Evolutionary conservation across 2,797 vertebrate genomes (phyloP).

Genomic region (Manis crassicaudata): DNA sequence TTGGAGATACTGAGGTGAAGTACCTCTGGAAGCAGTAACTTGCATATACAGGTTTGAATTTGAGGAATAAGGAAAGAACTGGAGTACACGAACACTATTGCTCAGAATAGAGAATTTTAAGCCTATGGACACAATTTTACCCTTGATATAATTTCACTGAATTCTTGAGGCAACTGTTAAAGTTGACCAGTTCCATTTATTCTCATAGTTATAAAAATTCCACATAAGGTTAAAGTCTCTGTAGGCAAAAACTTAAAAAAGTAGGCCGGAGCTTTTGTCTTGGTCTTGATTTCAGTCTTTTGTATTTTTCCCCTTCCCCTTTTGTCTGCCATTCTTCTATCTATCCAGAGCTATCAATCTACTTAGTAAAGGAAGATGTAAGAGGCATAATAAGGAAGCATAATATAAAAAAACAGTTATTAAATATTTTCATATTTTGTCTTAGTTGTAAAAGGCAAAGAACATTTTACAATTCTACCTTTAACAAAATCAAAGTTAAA

Average conservation of each 20-base stretch:
- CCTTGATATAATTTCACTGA: slow-evolving; percentile 51
- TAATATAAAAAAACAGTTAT: slow-evolving; percentile 40
- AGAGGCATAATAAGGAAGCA: slow-evolving; percentile 18
- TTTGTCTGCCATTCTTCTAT: neutral
- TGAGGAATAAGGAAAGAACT: slow-evolving; percentile 20
- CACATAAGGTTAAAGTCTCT: slow-evolving; percentile 56
- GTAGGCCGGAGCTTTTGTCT: slow-evolving; percentile 7
- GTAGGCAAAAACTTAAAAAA: slow-evolving; percentile 49
- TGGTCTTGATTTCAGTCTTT: neutral
- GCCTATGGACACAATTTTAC: slow-evolving; percentile 51
- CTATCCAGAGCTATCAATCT: neutral
- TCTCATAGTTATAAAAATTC: slow-evolving; percentile 66
- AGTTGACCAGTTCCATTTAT: slow-evolving; percentile 69
- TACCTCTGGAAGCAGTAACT: neutral
- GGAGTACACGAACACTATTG: neutral
- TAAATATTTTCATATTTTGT: slow-evolving; percentile 44
- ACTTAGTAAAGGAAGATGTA: slow-evolving; percentile 47
- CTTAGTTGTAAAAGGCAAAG: slow-evolving; percentile 54
- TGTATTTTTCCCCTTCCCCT: neutral
- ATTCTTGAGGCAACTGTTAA: slow-evolving; percentile 66
- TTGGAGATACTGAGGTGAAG: slow-evolving; percentile 39
- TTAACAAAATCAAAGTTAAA: slow-evolving; percentile 52
- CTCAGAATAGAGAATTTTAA: slow-evolving; percentile 30
- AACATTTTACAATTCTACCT: slow-evolving; percentile 42
- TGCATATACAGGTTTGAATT: neutral